Conservation (phyloP, 1,140 invertebrate genomes). For the Steinernema khuongi region DNA sequence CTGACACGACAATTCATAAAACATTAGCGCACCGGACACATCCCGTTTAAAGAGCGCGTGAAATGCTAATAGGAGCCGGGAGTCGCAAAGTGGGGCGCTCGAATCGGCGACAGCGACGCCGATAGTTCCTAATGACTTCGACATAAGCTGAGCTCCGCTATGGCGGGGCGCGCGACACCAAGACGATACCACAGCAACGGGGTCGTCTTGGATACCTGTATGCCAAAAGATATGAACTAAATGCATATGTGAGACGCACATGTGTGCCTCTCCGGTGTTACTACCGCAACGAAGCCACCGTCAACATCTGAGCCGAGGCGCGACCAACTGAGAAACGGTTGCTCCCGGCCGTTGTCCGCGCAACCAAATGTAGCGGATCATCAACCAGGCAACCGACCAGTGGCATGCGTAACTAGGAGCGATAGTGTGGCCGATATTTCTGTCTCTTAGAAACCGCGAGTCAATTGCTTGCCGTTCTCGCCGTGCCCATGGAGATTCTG, state of each 20-base stretch:
- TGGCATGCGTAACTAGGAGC: conserved; percentile 9
- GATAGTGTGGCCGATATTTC: not conserved
- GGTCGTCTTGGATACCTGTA: conserved; percentile 16
- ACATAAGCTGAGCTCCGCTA: not conserved
- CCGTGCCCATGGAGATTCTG: conserved; percentile 8
- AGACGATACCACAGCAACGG: not conserved
- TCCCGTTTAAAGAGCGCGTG: not conserved
- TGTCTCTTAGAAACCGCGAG: conserved; percentile 11
- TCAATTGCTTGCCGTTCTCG: not conserved
- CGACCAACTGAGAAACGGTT: not conserved
- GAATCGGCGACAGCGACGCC: not conserved
- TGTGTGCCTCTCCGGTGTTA: not conserved
- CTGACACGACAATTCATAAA: conserved; percentile 3
- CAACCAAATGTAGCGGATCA: conserved; percentile 15
- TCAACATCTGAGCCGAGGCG: not conserved
- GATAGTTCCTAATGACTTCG: conserved; percentile 7
- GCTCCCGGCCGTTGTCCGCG: not conserved
- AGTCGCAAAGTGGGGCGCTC: not conserved
- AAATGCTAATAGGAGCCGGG: not conserved
- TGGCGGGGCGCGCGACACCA: not conserved
- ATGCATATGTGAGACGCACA: not conserved
- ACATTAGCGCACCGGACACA: not conserved
- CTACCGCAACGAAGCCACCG: conserved; percentile 6
- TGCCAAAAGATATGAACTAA: not conserved
- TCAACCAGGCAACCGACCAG: conserved; percentile 15